These are phyloP conservation scores for Athalia cordata DNA, from an alignment of 2,888 invertebrate species.

Conservation along the genomic window DNA sequence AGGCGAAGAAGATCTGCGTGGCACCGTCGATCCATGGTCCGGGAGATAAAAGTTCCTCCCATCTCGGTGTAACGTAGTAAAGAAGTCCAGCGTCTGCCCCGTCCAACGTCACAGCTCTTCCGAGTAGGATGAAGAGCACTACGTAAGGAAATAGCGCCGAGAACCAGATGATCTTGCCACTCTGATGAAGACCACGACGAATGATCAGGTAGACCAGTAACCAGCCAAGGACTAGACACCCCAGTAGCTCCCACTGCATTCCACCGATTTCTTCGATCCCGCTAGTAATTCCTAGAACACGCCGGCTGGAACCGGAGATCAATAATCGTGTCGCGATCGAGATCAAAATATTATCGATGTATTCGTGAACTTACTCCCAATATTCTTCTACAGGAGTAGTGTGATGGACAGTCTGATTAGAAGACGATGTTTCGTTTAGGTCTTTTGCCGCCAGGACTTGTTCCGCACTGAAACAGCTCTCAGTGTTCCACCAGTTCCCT, in stretches of 20 bases:
- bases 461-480: constrained; percentile 71
- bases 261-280: constrained; percentile 79
- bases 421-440: constrained; percentile 39
- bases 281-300: constrained; percentile 78
- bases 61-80: constrained; percentile 81
- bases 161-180: constrained; percentile 88
- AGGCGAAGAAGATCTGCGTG: constrained; percentile 86
- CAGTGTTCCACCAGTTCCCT: constrained; percentile 82
- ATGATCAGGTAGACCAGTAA: constrained; percentile 82
- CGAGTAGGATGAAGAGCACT: constrained; percentile 80
- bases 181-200: constrained; percentile 84
- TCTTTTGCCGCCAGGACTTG: constrained; percentile 44
- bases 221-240: constrained; percentile 81
- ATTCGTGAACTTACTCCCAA: constrained; percentile 75
- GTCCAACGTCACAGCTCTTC: constrained; percentile 80
- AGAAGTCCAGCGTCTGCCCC: constrained; percentile 80
- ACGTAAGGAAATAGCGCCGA: constrained; percentile 85
- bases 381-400: constrained; percentile 78
- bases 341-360: background rate
- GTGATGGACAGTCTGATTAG: constrained; percentile 55
- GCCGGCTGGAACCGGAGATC: constrained; percentile 73
- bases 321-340: constrained; percentile 48
- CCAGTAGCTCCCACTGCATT: constrained; percentile 82
- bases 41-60: constrained; percentile 75
- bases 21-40: constrained; percentile 85